Evolutionary conservation across 2,113 vertebrate species (phyloP), one percentile per base, ranked within the genome.

Genomic region (Glaucomys volans): DNA sequence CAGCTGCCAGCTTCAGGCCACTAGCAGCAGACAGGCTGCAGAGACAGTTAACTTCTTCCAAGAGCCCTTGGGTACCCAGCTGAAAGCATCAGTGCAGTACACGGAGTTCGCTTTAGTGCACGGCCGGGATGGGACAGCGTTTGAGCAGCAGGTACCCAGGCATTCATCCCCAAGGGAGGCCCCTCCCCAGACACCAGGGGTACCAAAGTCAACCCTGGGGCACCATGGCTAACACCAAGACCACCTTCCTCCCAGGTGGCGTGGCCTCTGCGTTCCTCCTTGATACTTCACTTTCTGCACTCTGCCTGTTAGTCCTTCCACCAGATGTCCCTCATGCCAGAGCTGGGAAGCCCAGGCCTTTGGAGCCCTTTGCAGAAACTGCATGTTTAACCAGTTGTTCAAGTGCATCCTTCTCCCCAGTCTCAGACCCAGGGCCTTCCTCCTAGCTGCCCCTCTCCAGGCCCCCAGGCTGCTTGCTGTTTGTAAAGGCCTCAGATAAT

Each of bases 401-500:
- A 28, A 83, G 67, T 44, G 20, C 11, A 24, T 26, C 37, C 37
- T 35, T 71, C 26, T 35, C n/a, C 18, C 28, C 11, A 20, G 30
- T 16, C 67, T 87, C 37, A 37, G 62, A 62, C 74, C 24, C 24
- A 44, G 24, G 54, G 86, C 57, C 14, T 82, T 82, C 57, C 14
- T 86, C 40, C 87, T 22, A 37, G 50, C 94, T 0, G 0, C 22
- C 82, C 72, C 32, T 10, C 87, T 20, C 44, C 8, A 42, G 92
- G 79, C 90, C 52, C 2, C 7, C 28, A 24, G 12, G 35, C 35
- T 13, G 24, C 32, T 16, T 20, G 76, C 50, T 5, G 13, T 40
- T 47, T 44, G 30, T 35, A 54, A 92, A 9, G 67, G 77, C 81
- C 83, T 91, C 69, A 88, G 86, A 93, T 84, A 95, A 97, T 69